A percentile compares a stretch with the other conserved stretches of the same genome.
Conservation (phyloP, 92 coral and sea anemone species). For the Isaurus tuberculatus region DNA sequence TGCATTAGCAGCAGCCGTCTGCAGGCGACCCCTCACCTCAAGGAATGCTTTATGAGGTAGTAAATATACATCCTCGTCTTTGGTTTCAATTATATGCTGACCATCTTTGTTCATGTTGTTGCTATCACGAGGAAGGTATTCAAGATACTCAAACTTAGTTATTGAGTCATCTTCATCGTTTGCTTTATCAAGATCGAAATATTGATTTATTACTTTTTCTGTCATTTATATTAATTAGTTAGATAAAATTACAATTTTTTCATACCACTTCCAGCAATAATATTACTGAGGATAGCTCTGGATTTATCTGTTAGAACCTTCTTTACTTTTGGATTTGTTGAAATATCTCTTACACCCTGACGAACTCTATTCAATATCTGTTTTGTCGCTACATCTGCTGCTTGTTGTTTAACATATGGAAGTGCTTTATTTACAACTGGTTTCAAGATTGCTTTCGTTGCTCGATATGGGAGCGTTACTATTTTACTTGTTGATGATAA, state of each 20-base stretch:
- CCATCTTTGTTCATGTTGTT: too few relatives aligned
- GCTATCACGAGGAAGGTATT: too few relatives aligned
- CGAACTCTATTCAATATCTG: slow-evolving; percentile 19
- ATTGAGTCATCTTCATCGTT: too few relatives aligned
- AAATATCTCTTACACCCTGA: too few relatives aligned
- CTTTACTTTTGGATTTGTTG: too few relatives aligned
- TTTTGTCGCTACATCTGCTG: background rate
- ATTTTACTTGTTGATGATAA: slow-evolving; percentile 20
- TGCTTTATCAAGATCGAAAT: too few relatives aligned
- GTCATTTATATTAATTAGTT: slow-evolving; percentile 39
- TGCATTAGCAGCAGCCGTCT: too few relatives aligned
- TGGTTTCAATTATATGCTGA: too few relatives aligned
- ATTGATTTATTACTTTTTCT: background rate
- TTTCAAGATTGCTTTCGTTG: background rate
- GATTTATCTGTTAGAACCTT: background rate
- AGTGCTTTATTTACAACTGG: slow-evolving; percentile 19
- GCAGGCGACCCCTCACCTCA: too few relatives aligned
- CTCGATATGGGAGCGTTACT: background rate
- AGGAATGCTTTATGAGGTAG: too few relatives aligned
- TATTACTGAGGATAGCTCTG: background rate
- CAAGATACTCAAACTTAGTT: too few relatives aligned
- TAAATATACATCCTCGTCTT: too few relatives aligned
- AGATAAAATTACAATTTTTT: slow-evolving; percentile 41
- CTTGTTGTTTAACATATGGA: slow-evolving; percentile 33
- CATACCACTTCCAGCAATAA: slow-evolving; percentile 35